Evolutionary conservation across 2,888 invertebrate genomes (phyloP), one percentile per base, ranked within the genome.

Genomic region (Nymphalis urticae): DNA sequence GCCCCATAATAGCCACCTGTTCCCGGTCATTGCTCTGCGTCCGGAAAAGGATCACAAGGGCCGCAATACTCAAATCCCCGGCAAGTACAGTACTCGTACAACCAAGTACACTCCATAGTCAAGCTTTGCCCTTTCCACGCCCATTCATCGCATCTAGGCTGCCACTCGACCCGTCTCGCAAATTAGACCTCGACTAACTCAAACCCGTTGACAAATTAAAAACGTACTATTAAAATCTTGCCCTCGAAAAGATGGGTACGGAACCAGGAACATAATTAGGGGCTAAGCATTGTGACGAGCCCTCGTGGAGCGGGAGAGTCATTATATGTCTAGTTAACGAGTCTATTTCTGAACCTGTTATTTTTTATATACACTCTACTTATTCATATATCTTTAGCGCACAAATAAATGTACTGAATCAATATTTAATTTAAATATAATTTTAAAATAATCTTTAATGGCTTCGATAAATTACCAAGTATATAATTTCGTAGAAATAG

Each of bases 171-270:
- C 69, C 60, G 69, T 59, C 72, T 66, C 68, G 62, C 65, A 70
- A 73, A 69, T 73, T 69, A 72, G 69, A 71, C 72, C 68, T 68
- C 65, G 56, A 72, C 68, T 66, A 66, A 61, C 72, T 68, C 72
- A 70, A 68, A 71, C 72, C 71, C 64, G 72, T 72, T 72, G 72
- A 72, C 71, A 68, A 72, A 72, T 72, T 72, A 72, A 72, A 72
- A 72, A 72, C 68, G 68, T 71, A 72, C 72, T 71, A 71, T 72
- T 72, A 71, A 66, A 72, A 71, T 64, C 72, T 68, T 66, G 66
- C 66, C 66, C 71, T 64, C 68, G 59, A 71, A 66, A 71, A 48
- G 66, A 62, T 67, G 66, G 66, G 61, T 48, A 54, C 61, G 32
- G 32, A 27, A 62, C 54, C 61, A 61, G 64, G 32, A 63, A 56